These are phyloP conservation scores for Choristoneura rosaceana DNA, from an alignment of 2,888 invertebrate species.

Conservation along the genomic window DNA sequence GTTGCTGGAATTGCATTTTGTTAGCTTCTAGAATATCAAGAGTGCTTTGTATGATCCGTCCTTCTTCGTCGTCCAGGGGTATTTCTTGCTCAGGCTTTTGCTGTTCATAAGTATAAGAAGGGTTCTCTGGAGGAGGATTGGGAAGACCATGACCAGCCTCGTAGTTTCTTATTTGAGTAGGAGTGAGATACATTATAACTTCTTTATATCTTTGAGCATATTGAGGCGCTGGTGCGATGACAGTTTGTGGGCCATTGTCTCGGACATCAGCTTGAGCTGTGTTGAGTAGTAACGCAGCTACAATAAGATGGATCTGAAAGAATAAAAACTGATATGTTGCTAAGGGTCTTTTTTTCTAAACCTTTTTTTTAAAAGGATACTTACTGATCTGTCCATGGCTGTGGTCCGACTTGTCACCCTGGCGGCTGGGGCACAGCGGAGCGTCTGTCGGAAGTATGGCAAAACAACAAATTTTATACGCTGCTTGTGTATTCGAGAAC, in stretches of 20 bases:
- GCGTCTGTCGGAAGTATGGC: slow-evolving; percentile 60
- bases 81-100: slow-evolving; percentile 9
- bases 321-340: background rate
- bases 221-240: slow-evolving; percentile 45
- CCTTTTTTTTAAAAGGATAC: slow-evolving; percentile 45
- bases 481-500: slow-evolving; percentile 58
- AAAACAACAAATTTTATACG: slow-evolving; percentile 69
- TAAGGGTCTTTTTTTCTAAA: slow-evolving; percentile 30
- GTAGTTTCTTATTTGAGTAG: slow-evolving; percentile 66
- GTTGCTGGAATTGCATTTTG: slow-evolving; percentile 27
- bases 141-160: slow-evolving; percentile 56
- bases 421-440: slow-evolving; percentile 51
- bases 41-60: slow-evolving; percentile 33
- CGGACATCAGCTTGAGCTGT: slow-evolving; percentile 53
- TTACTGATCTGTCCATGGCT: slow-evolving; percentile 64
- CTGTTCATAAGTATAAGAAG: slow-evolving; percentile 21
- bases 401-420: slow-evolving; percentile 43
- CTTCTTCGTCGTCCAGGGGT: slow-evolving; percentile 32
- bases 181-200: slow-evolving; percentile 70
- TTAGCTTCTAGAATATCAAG: slow-evolving; percentile 35
- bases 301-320: slow-evolving; percentile 61
- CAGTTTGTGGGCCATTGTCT: slow-evolving; percentile 61
- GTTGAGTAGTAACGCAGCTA: slow-evolving; percentile 52
- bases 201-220: slow-evolving; percentile 61
- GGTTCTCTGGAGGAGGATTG: slow-evolving; percentile 42